Percentiles rank a stretch among this genome's conserved stretches.
These are phyloP conservation scores for Nasonia giraulti DNA, from an alignment of 1,140 invertebrate genomes.

Conservation along the genomic window DNA sequence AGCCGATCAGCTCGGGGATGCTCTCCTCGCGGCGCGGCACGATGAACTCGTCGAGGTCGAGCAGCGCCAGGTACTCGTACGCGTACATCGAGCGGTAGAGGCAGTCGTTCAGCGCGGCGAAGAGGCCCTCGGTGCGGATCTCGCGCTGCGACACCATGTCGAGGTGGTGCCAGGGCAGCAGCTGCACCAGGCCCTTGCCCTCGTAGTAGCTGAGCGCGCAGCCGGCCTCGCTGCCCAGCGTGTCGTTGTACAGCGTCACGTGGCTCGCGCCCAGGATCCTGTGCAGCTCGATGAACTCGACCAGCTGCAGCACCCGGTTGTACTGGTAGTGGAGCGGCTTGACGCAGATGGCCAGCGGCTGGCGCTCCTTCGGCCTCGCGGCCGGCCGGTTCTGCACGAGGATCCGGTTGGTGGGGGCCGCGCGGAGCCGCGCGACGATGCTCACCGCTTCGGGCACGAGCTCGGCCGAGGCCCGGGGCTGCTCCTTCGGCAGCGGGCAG, in stretches of 20 bases:
- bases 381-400: conserved; percentile 73
- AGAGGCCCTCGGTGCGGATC: conserved; percentile 93
- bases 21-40: conserved; percentile 86
- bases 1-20: conserved; percentile 79
- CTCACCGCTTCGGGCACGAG: conserved; percentile 78
- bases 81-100: conserved; percentile 91
- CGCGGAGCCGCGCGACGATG: conserved; percentile 76
- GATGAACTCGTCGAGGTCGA: conserved; percentile 94
- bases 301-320: conserved; percentile 85
- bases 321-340: conserved; percentile 95
- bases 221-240: conserved; percentile 84
- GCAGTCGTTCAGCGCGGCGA: conserved; percentile 95
- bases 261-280: conserved; percentile 88
- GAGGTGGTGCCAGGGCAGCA: conserved; percentile 90
- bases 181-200: conserved; percentile 80
- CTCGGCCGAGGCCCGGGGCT: conserved; percentile 57
- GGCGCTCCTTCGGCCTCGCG: conserved; percentile 70
- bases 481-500: conserved; percentile 80
- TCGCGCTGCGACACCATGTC: conserved; percentile 92
- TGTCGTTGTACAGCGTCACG: conserved; percentile 95
- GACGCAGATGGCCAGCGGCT: conserved; percentile 88
- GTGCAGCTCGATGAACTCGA: conserved; percentile 95
- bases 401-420: conserved; percentile 79
- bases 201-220: conserved; percentile 86
- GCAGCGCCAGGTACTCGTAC: conserved; percentile 86